Evolutionary conservation across 2,797 vertebrate species (phyloP).

Genomic region (Etheostoma nigrum): DNA sequence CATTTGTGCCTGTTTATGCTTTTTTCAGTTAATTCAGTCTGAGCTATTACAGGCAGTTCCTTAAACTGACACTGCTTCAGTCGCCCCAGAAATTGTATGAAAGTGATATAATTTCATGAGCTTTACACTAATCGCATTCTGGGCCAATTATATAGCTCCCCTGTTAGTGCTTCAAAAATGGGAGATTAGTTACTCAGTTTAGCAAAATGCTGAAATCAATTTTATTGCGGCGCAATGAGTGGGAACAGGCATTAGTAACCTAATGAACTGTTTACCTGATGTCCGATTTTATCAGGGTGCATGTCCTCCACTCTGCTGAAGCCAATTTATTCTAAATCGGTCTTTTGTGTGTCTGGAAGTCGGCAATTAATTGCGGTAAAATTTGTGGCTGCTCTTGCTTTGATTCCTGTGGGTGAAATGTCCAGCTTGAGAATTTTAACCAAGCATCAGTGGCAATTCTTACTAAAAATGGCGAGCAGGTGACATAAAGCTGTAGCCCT

Average conservation of each 20-base stretch:
- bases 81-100: conserved; percentile 58
- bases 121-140: conserved; percentile 68
- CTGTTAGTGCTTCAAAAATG: conserved; percentile 70
- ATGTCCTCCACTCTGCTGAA: conserved; percentile 22
- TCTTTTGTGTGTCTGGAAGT: conserved; percentile 21
- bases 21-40: conserved; percentile 55
- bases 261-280: conserved; percentile 75
- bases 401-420: conserved; percentile 14
- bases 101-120: conserved; percentile 72
- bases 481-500: conserved; percentile 18
- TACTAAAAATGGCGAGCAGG: conserved; percentile 2
- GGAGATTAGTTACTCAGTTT: conserved; percentile 77
- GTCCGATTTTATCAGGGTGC: conserved; percentile 66
- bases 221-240: conserved; percentile 59
- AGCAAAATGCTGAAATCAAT: conserved; percentile 74
- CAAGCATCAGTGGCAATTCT: conserved; percentile 10
- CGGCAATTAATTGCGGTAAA: conserved; percentile 6
- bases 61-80: conserved; percentile 50
- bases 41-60: conserved; percentile 52
- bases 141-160: conserved; percentile 71
- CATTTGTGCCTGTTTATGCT: conserved; percentile 66
- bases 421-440: conserved; percentile 5
- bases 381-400: conserved; percentile 20
- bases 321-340: conserved; percentile 21
- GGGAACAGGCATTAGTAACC: conserved; percentile 53